Evolutionary conservation across 2,113 vertebrate genomes (phyloP).

Genomic region (Macquaria australasica): DNA sequence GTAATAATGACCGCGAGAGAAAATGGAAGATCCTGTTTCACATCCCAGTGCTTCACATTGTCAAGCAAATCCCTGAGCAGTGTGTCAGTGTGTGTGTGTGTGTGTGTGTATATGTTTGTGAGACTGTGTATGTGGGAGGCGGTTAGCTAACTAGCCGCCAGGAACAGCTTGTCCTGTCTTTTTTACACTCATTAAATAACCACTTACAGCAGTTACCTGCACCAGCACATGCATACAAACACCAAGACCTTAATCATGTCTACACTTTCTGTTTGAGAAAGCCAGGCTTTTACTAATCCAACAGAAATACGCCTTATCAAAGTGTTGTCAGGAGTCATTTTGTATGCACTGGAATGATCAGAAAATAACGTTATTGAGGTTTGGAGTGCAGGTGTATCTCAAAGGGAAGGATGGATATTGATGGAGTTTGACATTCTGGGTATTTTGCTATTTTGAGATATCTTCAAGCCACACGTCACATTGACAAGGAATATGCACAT

Average conservation of each 20-base stretch:
- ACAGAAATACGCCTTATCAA: neutral
- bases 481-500: neutral
- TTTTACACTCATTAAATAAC: constrained; percentile 52
- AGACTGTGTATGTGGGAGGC: constrained; percentile 47
- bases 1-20: constrained; percentile 5
- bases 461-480: neutral
- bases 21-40: constrained; percentile 53
- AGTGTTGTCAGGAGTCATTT: constrained; percentile 3
- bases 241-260: constrained; percentile 7
- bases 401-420: neutral
- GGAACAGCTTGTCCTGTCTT: constrained; percentile 63
- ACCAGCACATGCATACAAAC: constrained; percentile 28
- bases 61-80: constrained; percentile 40
- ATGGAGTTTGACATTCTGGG: constrained; percentile 4
- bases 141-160: constrained; percentile 50
- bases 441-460: constrained; percentile 7
- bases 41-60: constrained; percentile 41
- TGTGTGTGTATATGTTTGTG: constrained; percentile 9
- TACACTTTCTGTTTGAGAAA: neutral
- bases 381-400: neutral
- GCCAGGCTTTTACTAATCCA: neutral
- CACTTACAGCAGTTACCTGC: constrained; percentile 42
- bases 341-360: neutral
- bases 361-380: neutral
- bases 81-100: constrained; percentile 13